Conservation (phyloP, 2,113 vertebrate species). For the Hystrix brachyura region DNA sequence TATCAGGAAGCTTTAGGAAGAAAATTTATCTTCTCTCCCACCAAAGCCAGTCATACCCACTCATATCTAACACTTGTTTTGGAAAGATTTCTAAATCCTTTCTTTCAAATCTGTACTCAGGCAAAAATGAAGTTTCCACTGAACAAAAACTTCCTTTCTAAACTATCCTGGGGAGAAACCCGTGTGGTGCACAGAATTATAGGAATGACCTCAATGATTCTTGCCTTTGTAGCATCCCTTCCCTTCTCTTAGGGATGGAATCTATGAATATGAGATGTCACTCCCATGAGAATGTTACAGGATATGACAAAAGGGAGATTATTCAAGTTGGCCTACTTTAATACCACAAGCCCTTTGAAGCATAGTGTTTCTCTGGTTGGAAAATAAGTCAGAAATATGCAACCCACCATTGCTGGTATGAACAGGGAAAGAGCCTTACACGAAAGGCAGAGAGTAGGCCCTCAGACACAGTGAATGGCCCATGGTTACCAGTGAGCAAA, state of each 20-base stretch:
- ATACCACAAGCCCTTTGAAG: background rate
- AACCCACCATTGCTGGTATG: background rate
- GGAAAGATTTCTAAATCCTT: conserved; percentile 26
- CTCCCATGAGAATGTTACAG: background rate
- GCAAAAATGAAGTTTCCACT: background rate
- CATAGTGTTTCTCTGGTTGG: background rate
- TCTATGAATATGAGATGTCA: background rate
- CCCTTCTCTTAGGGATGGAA: background rate
- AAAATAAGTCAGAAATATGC: background rate
- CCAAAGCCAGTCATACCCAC: background rate
- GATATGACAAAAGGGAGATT: background rate
- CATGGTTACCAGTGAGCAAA: background rate
- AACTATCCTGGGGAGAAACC: background rate
- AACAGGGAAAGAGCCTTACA: background rate
- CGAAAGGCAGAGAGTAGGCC: background rate
- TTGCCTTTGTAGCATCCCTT: background rate
- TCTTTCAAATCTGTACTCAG: background rate
- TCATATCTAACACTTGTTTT: background rate
- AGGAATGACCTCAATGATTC: background rate
- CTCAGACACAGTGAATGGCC: background rate
- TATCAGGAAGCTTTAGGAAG: conserved; percentile 23
- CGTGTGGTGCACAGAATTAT: background rate
- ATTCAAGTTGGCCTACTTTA: background rate
- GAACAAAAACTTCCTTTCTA: background rate
- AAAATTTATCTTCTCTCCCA: background rate